Base-by-base conservation (phyloP, 2,113 vertebrate species). In the Poeciliopsis occidentalis region DNA sequence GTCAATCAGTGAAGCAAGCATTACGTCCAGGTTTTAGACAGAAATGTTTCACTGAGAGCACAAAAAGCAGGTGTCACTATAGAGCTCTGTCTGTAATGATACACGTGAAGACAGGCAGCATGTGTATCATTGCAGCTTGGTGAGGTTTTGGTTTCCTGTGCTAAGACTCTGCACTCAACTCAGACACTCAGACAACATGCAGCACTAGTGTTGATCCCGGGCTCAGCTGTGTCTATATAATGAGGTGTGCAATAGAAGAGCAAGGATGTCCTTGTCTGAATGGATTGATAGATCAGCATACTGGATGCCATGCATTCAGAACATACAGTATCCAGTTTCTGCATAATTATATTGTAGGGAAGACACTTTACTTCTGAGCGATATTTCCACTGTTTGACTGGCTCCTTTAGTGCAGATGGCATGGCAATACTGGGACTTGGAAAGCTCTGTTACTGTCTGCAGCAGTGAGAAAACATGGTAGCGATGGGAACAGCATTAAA, bases 401-500 rank as follows among this genome's bases (percentile, higher is more conserved):
- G 67, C 68, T 60, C 64, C 62, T 65, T 76, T 54, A 60, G 73
- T 73, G 73, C 76, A 73, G 63, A 85, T 69, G 75, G 44, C 44
- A 47, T 19, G 44, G 44, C 66, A 75, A 64, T 11, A 65, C 65
- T 57, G 68, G 26, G 26, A 24, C 12, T 64, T 60, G 71, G 72
- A 34, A 37, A 54, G 70, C 67, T 44, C 62, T 11, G 34, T 51
- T 71, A 67, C 34, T 51, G 78, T 71, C 67, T 24, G 54, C 54
- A 34, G 71, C 71, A 61, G 30, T 71, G 64, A 82, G 69, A 67
- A 74, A 75, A n/a, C 17, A 27, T 31, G 24, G 88, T 88, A 88
- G 83, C 88, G 82, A 90, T 92, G 87, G 87, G 79, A 89, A 92
- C 88, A 85, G 73, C 57, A 68, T 80, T 84, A 87, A 89, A 84